Conservation (phyloP, 2,888 invertebrate genomes). For the Hypsopygia costalis region DNA sequence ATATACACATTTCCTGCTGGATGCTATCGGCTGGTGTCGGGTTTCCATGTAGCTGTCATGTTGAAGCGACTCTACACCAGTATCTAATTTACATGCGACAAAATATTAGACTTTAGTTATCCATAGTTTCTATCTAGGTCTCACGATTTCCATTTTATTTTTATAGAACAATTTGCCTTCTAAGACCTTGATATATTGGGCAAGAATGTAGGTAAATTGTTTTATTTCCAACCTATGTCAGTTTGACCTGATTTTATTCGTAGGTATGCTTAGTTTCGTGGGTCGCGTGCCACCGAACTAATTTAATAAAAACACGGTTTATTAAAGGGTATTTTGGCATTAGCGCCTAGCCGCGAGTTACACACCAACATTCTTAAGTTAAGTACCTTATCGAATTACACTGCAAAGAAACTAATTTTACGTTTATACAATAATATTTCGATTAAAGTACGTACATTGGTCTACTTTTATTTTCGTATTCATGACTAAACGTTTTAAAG, state of each 20-base stretch:
- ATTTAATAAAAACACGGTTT: conserved; percentile 74
- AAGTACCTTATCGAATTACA: conserved; percentile 46
- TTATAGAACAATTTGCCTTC: neutral
- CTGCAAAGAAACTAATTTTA: conserved; percentile 26
- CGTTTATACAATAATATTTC: neutral
- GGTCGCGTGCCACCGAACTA: conserved; percentile 69
- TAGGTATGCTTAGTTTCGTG: conserved; percentile 55
- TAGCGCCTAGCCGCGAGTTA: conserved; percentile 47
- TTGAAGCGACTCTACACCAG: neutral
- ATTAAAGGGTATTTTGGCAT: conserved; percentile 69
- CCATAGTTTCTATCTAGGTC: conserved; percentile 3
- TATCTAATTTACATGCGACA: conserved; percentile 6
- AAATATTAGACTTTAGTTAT: conserved; percentile 2
- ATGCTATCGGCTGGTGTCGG: neutral
- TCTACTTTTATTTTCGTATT: no score
- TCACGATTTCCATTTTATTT: conserved; percentile 10
- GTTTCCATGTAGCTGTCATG: neutral
- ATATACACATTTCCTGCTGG: neutral
- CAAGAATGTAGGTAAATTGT: conserved; percentile 9
- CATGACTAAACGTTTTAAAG: no score
- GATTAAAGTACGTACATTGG: no score
- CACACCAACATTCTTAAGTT: conserved; percentile 46
- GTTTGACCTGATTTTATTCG: conserved; percentile 55
- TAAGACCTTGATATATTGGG: conserved; percentile 6
- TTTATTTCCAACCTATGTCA: conserved; percentile 33